These are phyloP conservation scores for Sceloporus undulatus DNA, from an alignment of 2,113 vertebrate species.

Conservation along the genomic window DNA sequence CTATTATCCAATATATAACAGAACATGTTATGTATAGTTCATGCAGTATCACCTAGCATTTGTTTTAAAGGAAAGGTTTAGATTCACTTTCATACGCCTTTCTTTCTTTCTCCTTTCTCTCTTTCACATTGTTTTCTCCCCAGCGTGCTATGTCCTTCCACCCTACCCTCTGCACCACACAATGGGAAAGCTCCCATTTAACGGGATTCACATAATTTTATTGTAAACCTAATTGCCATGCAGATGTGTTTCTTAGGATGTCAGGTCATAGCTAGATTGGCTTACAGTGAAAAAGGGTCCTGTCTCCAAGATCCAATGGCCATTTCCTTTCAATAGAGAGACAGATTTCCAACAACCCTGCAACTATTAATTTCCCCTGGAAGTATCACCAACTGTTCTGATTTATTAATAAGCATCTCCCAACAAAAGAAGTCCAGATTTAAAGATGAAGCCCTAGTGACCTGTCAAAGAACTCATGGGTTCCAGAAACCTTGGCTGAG, in stretches of 20 bases:
- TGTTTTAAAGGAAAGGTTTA: background rate
- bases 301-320: background rate
- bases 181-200: background rate
- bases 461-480: no score
- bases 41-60: background rate
- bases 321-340: background rate
- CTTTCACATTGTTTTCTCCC: background rate
- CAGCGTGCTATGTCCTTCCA: background rate
- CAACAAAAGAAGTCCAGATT: no score
- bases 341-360: background rate
- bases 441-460: no score
- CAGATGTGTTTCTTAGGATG: background rate
- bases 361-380: background rate
- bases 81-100: background rate
- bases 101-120: background rate
- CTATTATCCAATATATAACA: background rate
- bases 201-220: background rate
- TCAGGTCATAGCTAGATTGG: background rate
- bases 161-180: background rate
- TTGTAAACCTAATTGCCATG: background rate
- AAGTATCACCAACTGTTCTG: background rate
- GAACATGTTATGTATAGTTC: background rate
- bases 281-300: background rate
- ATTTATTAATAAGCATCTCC: background rate
- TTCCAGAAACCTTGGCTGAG: no score